Percentiles rank a stretch among this genome's conserved stretches.
phyloP scores from a whole-genome alignment of 2,113 vertebrate species.

The Notothenia rossii region DNA sequence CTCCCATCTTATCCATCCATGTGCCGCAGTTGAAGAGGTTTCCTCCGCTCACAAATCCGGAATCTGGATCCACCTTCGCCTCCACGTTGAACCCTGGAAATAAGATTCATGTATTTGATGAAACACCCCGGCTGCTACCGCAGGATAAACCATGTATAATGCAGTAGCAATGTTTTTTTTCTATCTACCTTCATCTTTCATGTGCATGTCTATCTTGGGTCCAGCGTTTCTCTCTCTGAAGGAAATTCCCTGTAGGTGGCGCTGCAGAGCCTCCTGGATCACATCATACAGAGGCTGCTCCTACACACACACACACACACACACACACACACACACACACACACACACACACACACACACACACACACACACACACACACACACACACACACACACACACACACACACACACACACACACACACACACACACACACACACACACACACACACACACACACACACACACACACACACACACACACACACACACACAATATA shows the following conservation, averaged over 20 bases:
- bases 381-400: no score
- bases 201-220: conserved; percentile 91
- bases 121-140: no score
- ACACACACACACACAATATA: no score
- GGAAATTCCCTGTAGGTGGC: conserved; percentile 90
- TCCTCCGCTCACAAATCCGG: conserved; percentile 94
- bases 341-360: no score
- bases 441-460: no score
- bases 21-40: conserved; percentile 97
- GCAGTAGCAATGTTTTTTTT: no score
- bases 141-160: no score
- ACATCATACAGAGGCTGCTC: conserved; percentile 93
- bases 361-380: no score
- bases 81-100: conserved; percentile 89
- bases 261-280: conserved; percentile 93
- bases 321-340: background rate
- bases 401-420: no score
- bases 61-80: conserved; percentile 86
- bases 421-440: no score
- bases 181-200: conserved; percentile 93
- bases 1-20: conserved; percentile 99
- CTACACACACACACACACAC: conserved; percentile 66
- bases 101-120: background rate
- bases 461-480: no score
- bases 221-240: conserved; percentile 95